Percentiles rank a stretch among this genome's conserved stretches.
Conservation (phyloP, 2,113 vertebrate species). For the western clawed frog (Xenopus tropicalis) region DNA sequence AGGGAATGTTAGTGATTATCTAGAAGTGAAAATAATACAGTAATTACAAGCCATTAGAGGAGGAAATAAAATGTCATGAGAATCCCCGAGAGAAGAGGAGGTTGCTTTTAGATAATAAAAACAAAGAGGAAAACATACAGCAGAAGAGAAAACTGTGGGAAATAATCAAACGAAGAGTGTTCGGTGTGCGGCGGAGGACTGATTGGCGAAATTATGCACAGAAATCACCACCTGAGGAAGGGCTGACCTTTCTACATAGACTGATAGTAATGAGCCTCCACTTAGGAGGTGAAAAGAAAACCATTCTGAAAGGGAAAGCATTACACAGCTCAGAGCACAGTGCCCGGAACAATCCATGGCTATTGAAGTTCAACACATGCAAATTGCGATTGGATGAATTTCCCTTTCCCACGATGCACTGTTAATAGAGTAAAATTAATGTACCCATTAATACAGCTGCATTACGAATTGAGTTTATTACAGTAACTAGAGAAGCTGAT, state of each 20-base stretch:
- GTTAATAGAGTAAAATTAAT: slow-evolving; percentile 71
- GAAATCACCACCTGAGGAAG: slow-evolving; percentile 19
- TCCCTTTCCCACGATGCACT: slow-evolving; percentile 59
- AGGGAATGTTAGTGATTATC: background rate
- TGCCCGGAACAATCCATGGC: no score
- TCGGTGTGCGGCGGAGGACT: slow-evolving; percentile 5
- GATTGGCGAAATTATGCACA: slow-evolving; percentile 32
- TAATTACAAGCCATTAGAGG: no score
- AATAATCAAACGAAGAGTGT: background rate
- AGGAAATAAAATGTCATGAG: no score
- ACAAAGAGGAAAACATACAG: background rate
- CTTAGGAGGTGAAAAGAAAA: background rate
- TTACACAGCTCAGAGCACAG: background rate
- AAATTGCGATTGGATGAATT: background rate
- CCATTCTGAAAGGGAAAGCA: background rate
- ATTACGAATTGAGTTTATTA: slow-evolving; percentile 52
- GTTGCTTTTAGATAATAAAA: background rate
- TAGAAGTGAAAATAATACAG: no score
- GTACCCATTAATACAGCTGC: slow-evolving; percentile 67
- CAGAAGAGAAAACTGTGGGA: background rate
- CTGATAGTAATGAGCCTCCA: slow-evolving; percentile 4
- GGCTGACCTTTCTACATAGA: slow-evolving; percentile 25
- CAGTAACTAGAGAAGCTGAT: slow-evolving; percentile 41
- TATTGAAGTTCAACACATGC: no score
- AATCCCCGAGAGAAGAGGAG: background rate